phyloP scores from a whole-genome alignment of 2,888 invertebrate genomes.

The Cheilosia urbana region DNA sequence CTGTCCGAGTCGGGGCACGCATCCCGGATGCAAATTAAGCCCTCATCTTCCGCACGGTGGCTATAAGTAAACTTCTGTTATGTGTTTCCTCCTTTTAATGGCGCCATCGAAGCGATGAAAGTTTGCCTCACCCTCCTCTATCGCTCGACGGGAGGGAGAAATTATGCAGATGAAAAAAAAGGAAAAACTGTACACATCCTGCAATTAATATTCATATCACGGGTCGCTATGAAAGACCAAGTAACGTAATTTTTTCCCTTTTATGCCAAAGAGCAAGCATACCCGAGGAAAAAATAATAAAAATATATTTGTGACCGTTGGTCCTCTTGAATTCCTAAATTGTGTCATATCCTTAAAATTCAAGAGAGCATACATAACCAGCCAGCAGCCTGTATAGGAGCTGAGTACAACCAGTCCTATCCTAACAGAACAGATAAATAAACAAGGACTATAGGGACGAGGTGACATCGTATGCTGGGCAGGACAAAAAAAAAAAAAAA shows the following conservation, averaged over 20 bases:
- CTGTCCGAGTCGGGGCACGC: conserved; percentile 62
- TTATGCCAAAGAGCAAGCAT: conserved; percentile 49
- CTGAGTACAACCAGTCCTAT: not conserved
- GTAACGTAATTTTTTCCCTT: conserved; percentile 51
- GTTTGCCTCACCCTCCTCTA: conserved; percentile 23
- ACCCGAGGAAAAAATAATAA: conserved; percentile 50
- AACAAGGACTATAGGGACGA: conserved; percentile 6
- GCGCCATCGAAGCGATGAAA: conserved; percentile 59
- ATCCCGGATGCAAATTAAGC: conserved; percentile 72
- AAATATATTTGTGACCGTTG: conserved; percentile 63
- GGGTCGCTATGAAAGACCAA: conserved; percentile 65
- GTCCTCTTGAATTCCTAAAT: conserved; percentile 64
- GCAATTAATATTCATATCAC: conserved; percentile 73
- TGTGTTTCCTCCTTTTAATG: conserved; percentile 59
- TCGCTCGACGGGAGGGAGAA: not conserved
- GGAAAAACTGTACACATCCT: conserved; percentile 45
- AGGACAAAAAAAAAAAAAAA: not conserved
- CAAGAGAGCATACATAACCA: conserved; percentile 34
- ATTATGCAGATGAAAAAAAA: not conserved
- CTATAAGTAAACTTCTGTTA: conserved; percentile 70
- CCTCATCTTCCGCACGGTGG: conserved; percentile 67
- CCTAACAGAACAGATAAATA: conserved; percentile 32
- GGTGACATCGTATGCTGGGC: not conserved
- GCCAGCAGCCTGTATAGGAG: conserved; percentile 21
- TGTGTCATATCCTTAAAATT: conserved; percentile 68